phyloP scores from a whole-genome alignment of 1,140 invertebrate genomes.

The Drosophila tsacasi region DNA sequence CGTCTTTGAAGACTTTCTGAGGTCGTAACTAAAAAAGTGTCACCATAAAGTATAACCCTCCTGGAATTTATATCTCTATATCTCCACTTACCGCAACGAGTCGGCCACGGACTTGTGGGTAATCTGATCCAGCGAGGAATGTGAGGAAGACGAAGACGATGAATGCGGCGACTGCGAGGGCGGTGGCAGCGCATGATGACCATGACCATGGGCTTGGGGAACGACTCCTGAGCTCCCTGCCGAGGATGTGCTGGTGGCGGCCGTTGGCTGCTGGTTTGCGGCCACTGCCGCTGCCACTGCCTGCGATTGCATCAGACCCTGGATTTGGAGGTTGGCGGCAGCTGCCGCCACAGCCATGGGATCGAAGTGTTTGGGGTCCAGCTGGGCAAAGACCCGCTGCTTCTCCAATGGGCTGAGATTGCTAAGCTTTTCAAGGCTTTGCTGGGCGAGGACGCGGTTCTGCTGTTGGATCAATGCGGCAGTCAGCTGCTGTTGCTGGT shows the following conservation, averaged over 20 bases:
- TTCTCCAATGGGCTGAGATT: slow-evolving; percentile 86
- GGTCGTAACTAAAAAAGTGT: not conserved
- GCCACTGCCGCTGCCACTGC: slow-evolving; percentile 75
- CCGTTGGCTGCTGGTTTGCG: slow-evolving; percentile 55
- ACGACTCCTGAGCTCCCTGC: slow-evolving; percentile 22
- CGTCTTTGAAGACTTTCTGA: no score
- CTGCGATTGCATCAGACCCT: slow-evolving; percentile 77
- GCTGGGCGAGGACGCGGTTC: slow-evolving; percentile 87
- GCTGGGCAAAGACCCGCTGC: slow-evolving; percentile 86
- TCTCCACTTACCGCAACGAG: slow-evolving; percentile 64
- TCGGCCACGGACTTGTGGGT: slow-evolving; percentile 75
- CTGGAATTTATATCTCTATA: not conserved
- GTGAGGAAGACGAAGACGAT: slow-evolving; percentile 80
- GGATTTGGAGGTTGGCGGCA: slow-evolving; percentile 81
- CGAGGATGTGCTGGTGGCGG: slow-evolving; percentile 31
- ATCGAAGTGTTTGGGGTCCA: slow-evolving; percentile 85
- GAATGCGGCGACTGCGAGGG: slow-evolving; percentile 81
- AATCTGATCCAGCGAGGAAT: slow-evolving; percentile 73
- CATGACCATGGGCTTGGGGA: slow-evolving; percentile 55
- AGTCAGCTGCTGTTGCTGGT: slow-evolving; percentile 85
- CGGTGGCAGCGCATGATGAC: slow-evolving; percentile 69
- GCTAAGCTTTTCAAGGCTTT: slow-evolving; percentile 87
- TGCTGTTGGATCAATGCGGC: slow-evolving; percentile 87
- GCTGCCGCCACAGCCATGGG: slow-evolving; percentile 82
- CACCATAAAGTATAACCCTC: not conserved